phyloP scores from a whole-genome alignment of 2,113 vertebrate genomes.

The Hypocryptadius cinnamomeus region DNA sequence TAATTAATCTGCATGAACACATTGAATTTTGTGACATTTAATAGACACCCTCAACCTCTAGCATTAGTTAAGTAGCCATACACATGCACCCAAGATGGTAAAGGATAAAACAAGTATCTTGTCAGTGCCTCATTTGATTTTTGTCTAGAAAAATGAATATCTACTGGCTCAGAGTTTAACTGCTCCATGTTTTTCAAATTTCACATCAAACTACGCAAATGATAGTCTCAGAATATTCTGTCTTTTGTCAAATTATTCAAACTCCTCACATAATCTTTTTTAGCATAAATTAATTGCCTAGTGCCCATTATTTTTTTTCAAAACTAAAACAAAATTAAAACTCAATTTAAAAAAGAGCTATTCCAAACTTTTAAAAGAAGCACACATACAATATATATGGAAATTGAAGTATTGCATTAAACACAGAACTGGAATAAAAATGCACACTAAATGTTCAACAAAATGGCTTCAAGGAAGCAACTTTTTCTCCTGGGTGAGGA shows the following conservation, averaged over 20 bases:
- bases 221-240: not conserved
- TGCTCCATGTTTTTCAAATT: not conserved
- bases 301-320: not conserved
- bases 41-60: not conserved
- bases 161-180: not conserved
- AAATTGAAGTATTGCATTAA: not conserved
- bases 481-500: not conserved
- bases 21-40: not conserved
- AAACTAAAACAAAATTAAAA: not conserved
- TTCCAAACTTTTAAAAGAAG: not conserved
- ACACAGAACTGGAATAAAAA: not conserved
- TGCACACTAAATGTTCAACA: not conserved
- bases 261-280: not conserved
- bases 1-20: not conserved
- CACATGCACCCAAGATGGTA: not conserved
- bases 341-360: not conserved
- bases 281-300: not conserved
- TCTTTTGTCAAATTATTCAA: not conserved
- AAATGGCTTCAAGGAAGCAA: not conserved
- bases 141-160: not conserved
- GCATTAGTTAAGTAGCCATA: not conserved
- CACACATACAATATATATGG: not conserved
- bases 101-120: not conserved
- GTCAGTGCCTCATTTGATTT: not conserved
- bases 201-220: not conserved